These are phyloP conservation scores for Priocnemis perturbator DNA, from an alignment of 2,888 invertebrate genomes.

Conservation along the genomic window DNA sequence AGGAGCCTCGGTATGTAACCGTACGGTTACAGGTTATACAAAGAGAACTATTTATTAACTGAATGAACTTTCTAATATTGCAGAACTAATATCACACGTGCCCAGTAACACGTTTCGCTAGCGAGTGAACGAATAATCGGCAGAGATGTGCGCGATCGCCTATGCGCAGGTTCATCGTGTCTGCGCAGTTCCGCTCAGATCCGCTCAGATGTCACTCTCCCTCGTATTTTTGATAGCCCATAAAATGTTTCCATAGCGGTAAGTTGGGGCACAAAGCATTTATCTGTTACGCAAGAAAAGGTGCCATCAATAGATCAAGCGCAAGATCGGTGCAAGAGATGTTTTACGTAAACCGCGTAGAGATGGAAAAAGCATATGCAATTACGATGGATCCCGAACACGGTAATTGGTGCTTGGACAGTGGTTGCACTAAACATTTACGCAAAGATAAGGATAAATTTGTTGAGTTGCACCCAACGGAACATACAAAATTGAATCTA, in stretches of 20 bases:
- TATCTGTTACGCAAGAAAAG: conserved; percentile 1
- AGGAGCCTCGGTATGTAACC: too few relatives aligned
- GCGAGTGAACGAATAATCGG: too few relatives aligned
- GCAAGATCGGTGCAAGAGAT: not conserved
- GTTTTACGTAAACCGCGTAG: not conserved
- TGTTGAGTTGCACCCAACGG: not conserved
- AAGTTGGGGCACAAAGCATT: conserved; percentile 11
- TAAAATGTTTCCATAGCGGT: conserved; percentile 8
- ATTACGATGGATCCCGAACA: not conserved
- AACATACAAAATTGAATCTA: conserved; percentile 10
- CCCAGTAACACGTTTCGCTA: too few relatives aligned
- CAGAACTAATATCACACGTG: too few relatives aligned
- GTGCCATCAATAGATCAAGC: not conserved
- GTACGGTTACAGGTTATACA: too few relatives aligned
- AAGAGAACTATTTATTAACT: too few relatives aligned
- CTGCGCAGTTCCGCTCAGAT: too few relatives aligned
- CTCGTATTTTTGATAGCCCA: not conserved
- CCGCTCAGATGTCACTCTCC: too few relatives aligned
- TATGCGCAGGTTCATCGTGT: too few relatives aligned
- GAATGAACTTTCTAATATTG: too few relatives aligned
- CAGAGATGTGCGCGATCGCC: too few relatives aligned
- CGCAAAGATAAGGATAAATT: too few relatives aligned
- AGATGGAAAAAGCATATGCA: not conserved
- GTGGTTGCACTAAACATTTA: conserved; percentile 24
- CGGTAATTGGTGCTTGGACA: conserved; percentile 18